A percentile compares a stretch with the other conserved stretches of the same genome.
Evolutionary conservation across 2,113 vertebrate species (phyloP).

Genomic region (Phylloscopus whistleri): DNA sequence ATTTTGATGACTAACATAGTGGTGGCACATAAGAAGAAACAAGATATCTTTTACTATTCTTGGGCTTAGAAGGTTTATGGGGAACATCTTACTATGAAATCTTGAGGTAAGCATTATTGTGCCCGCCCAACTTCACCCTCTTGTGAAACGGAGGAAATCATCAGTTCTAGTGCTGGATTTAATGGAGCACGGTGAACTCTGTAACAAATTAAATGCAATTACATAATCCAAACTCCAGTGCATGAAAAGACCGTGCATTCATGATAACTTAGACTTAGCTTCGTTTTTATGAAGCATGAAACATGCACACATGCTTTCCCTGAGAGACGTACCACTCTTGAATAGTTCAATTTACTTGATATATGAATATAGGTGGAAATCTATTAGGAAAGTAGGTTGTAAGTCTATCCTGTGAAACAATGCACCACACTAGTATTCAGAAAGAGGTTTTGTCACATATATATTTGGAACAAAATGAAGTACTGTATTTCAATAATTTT

Average conservation of each 20-base stretch:
- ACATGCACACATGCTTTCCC: neutral
- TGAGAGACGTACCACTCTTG: neutral
- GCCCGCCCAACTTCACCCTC: neutral
- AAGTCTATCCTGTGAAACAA: neutral
- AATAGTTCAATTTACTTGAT: neutral
- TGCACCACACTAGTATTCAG: neutral
- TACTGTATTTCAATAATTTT: neutral
- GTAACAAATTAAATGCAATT: neutral
- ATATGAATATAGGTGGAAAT: neutral
- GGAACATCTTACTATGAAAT: neutral
- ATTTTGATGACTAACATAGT: neutral
- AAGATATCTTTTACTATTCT: neutral
- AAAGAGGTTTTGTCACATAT: neutral
- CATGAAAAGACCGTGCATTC: neutral
- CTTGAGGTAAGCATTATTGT: neutral
- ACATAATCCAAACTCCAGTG: neutral
- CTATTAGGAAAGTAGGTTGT: neutral
- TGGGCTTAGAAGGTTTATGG: neutral
- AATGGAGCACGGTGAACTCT: neutral
- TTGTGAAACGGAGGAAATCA: neutral
- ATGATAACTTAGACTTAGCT: neutral
- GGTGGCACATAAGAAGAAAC: neutral
- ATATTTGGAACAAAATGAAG: neutral
- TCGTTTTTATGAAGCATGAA: neutral
- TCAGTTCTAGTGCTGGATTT: neutral